phyloP scores from a whole-genome alignment of 1,140 invertebrate genomes.

The Tetramorium alpestre region DNA sequence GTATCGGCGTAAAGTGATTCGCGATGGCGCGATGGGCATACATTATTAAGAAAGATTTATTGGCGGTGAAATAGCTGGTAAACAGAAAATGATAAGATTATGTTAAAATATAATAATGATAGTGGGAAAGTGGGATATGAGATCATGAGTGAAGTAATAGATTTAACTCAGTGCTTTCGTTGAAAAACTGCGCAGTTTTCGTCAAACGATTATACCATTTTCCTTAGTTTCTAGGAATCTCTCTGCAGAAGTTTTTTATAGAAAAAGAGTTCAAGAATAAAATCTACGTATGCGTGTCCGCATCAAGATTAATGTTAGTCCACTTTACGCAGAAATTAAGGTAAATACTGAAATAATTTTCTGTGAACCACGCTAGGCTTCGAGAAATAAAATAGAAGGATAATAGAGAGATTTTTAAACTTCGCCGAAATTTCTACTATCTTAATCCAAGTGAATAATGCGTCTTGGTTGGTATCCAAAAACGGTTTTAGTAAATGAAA shows the following conservation, averaged over 20 bases:
- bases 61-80: neutral
- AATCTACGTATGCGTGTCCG: neutral
- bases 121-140: slow-evolving; percentile 21
- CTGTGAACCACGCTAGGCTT: neutral
- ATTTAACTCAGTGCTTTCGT: neutral
- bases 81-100: slow-evolving; percentile 19
- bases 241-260: neutral
- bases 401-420: neutral
- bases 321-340: neutral
- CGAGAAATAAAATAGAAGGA: neutral
- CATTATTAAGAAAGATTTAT: slow-evolving; percentile 29
- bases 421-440: slow-evolving; percentile 1
- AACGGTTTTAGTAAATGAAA: slow-evolving; percentile 53
- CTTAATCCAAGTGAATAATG: slow-evolving; percentile 33
- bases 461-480: slow-evolving; percentile 44
- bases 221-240: slow-evolving; percentile 19
- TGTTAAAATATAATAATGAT: slow-evolving; percentile 13
- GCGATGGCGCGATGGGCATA: neutral
- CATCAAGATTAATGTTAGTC: neutral
- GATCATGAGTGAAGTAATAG: slow-evolving; percentile 23
- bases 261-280: neutral
- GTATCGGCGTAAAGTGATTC: neutral
- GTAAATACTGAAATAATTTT: neutral
- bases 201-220: slow-evolving; percentile 15
- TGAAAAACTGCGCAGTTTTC: slow-evolving; percentile 19